Conservation (phyloP, 2,888 invertebrate species). For the Chymomyza fuscimana region DNA sequence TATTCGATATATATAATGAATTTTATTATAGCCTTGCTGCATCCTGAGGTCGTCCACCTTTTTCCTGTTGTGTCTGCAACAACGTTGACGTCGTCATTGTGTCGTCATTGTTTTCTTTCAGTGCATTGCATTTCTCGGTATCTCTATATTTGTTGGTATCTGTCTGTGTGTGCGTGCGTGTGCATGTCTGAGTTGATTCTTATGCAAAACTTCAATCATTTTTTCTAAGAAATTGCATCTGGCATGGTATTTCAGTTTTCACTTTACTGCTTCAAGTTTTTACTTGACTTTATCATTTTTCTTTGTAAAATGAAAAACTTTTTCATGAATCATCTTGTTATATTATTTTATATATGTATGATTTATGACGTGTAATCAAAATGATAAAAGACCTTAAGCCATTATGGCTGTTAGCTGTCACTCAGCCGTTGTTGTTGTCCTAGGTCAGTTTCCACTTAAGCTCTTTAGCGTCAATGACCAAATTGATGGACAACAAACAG, state of each 20-base stretch:
- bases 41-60: slow-evolving; percentile 61
- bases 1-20: background rate
- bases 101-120: slow-evolving; percentile 48
- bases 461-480: background rate
- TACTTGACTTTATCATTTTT: too few relatives aligned
- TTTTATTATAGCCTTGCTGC: background rate
- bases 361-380: background rate
- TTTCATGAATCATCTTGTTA: too few relatives aligned
- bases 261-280: too few relatives aligned
- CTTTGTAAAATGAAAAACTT: too few relatives aligned
- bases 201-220: too few relatives aligned
- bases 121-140: slow-evolving; percentile 8
- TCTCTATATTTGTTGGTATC: background rate
- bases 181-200: slow-evolving; percentile 1
- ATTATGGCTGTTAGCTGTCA: background rate
- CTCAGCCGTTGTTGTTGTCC: background rate
- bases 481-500: background rate
- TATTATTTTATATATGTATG: too few relatives aligned
- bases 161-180: background rate
- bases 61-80: slow-evolving; percentile 33
- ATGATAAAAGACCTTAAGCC: background rate
- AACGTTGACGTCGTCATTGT: slow-evolving; percentile 34
- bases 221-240: slow-evolving; percentile 8
- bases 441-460: background rate
- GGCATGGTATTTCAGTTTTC: slow-evolving; percentile 4